Conservation (phyloP, 2,888 invertebrate genomes). For the Mimumesa dahlbomi region DNA sequence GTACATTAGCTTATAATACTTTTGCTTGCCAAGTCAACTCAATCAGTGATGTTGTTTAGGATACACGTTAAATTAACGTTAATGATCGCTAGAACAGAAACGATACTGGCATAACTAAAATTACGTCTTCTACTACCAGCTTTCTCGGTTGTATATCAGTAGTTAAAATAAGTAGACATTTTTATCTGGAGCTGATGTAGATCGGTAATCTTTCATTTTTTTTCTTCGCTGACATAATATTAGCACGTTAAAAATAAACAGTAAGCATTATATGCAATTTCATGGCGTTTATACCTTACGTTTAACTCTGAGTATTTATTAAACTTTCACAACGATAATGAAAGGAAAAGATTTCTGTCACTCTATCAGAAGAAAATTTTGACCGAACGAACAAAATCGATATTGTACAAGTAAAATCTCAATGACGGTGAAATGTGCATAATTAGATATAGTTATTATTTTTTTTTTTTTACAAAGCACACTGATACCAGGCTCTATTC, state of each 20-base stretch:
- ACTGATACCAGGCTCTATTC: constrained; percentile 35
- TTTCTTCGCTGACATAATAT: constrained; percentile 26
- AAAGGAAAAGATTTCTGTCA: neutral
- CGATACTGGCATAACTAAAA: constrained; percentile 17
- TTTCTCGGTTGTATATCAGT: constrained; percentile 48
- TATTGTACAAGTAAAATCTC: constrained; percentile 25
- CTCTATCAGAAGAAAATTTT: constrained; percentile 6
- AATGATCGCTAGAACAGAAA: constrained; percentile 1
- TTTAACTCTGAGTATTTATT: neutral
- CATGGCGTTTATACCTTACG: neutral
- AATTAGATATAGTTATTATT: constrained; percentile 21
- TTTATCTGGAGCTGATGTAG: constrained; percentile 51
- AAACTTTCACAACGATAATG: neutral
- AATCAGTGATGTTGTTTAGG: constrained; percentile 27
- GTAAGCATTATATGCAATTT: constrained; percentile 1
- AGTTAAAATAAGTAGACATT: constrained; percentile 38
- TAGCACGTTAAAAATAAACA: constrained; percentile 19
- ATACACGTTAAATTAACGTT: constrained; percentile 11
- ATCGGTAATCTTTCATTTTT: constrained; percentile 13
- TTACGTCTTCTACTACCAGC: constrained; percentile 39
- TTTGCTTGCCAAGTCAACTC: constrained; percentile 32
- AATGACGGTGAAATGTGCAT: constrained; percentile 35
- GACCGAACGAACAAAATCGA: neutral
- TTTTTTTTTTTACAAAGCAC: constrained; percentile 40
- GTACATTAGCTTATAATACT: constrained; percentile 68